These are phyloP conservation scores for Scaptomyza flava DNA, from an alignment of 2,888 invertebrate species.

Conservation along the genomic window DNA sequence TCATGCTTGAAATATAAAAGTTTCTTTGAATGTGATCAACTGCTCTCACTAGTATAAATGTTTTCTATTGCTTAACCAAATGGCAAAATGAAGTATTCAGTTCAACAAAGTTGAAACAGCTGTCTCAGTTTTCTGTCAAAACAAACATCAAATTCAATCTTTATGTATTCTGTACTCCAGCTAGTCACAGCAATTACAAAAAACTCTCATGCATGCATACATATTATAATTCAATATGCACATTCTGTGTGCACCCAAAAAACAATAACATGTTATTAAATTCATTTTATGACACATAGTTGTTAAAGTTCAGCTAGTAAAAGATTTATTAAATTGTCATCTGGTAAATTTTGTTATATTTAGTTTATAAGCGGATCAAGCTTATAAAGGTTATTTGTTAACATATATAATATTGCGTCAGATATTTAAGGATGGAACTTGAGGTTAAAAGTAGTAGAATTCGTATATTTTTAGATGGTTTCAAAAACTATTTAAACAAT, in stretches of 20 bases:
- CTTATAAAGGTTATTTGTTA: neutral
- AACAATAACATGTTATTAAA: constrained; percentile 1
- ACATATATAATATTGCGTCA: too few species aligned
- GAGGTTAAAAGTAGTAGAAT: too few species aligned
- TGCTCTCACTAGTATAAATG: neutral
- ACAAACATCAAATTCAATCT: constrained; percentile 5
- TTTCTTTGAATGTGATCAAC: neutral
- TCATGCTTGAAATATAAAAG: neutral
- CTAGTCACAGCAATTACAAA: neutral
- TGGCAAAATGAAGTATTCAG: neutral
- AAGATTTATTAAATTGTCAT: constrained; percentile 1
- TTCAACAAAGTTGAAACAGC: constrained; percentile 3
- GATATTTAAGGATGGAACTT: too few species aligned
- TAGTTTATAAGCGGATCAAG: neutral
- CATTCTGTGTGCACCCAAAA: neutral
- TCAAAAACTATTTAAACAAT: too few species aligned
- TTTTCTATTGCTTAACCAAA: neutral
- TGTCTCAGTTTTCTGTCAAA: constrained; percentile 3
- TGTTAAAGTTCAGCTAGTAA: neutral
- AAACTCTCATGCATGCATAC: neutral
- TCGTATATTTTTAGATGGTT: too few species aligned
- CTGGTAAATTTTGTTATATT: neutral
- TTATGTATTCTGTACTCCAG: neutral
- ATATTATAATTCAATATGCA: constrained; percentile 6
- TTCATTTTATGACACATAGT: neutral